phyloP scores from a whole-genome alignment of 2,113 vertebrate genomes.

The Saccopteryx bilineata region DNA sequence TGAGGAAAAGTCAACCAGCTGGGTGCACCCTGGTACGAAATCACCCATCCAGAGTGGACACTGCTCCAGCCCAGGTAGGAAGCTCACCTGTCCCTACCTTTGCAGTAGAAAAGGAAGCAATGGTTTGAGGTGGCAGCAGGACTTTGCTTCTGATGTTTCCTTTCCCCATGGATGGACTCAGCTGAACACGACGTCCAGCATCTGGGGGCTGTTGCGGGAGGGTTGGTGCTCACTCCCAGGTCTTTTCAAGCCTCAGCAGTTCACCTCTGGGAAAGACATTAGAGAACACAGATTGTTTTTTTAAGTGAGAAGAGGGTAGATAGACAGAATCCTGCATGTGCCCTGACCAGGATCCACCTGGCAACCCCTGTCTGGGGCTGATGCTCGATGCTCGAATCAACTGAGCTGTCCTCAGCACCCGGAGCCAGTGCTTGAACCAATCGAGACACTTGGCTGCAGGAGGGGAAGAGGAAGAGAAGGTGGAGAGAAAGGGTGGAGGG shows the following conservation, averaged over 20 bases:
- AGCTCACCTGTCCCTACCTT: rapidly evolving
- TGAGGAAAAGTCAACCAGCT: conserved; percentile 88
- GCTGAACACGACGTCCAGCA: background rate
- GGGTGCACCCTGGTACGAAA: conserved; percentile 85
- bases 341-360: too few relatives aligned
- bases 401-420: too few relatives aligned
- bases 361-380: too few relatives aligned
- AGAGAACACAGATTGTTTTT: background rate
- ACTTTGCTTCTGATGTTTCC: background rate
- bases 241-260: background rate
- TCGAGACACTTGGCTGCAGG: too few relatives aligned
- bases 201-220: background rate
- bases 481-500: too few relatives aligned
- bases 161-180: background rate
- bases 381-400: too few relatives aligned
- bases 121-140: background rate
- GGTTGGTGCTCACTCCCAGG: background rate
- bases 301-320: too few relatives aligned
- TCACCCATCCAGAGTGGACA: conserved; percentile 87
- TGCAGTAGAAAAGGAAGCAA: rapidly evolving
- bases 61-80: conserved; percentile 85
- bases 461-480: too few relatives aligned
- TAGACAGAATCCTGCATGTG: too few relatives aligned
- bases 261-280: background rate
- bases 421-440: too few relatives aligned